Base-by-base conservation (phyloP, 2,888 invertebrate genomes). In the Acanthococcus lagerstroemiae region DNA sequence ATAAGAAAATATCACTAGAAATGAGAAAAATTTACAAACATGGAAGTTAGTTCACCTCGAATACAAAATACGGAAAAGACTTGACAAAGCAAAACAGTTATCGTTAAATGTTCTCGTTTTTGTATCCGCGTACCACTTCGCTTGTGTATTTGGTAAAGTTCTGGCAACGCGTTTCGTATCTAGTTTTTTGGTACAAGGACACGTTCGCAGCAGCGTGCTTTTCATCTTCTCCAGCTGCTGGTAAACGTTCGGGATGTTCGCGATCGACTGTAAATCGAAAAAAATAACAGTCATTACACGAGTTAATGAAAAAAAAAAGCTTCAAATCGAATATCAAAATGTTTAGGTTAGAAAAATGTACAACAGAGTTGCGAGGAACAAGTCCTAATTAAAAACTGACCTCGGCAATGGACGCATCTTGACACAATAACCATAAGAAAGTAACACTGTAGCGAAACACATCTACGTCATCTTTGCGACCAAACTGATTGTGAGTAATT, bases 361-460 rank as follows among this genome's bases (percentile, higher is more conserved):
- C n/a, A n/a, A n/a, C n/a, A n/a, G n/a, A n/a, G n/a, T n/a, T n/a
- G n/a, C n/a, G n/a, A n/a, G n/a, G n/a, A n/a, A n/a, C n/a, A n/a
- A n/a, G n/a, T n/a, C n/a, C n/a, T n/a, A n/a, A n/a, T n/a, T n/a
- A n/a, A n/a, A n/a, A n/a, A n/a, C n/a, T n/a, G n/a, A 66, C 66
- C 37, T 48, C 19, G 27, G 66, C 66, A 5, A 48, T 46, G 4
- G 48, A 27, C 21, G 4, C 5, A 48, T 66, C 66, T 19, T 66
- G 50, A 37, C 55, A 56, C 7, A 66, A 37, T 17, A 66, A 30
- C 66, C 66, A 66, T 22, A 66, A 50, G n/a, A 66, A 57, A 50
- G 66, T 66, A 12, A 57, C 7, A n/a, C 45, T 55, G 27, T 50
- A 56, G 5, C 55, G 57, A 24, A 66, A 66, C 7, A 66, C 55